Percentiles rank a stretch among this genome's conserved stretches.
phyloP scores from a whole-genome alignment of 2,888 invertebrate species.

The Phytoseiulus persimilis region DNA sequence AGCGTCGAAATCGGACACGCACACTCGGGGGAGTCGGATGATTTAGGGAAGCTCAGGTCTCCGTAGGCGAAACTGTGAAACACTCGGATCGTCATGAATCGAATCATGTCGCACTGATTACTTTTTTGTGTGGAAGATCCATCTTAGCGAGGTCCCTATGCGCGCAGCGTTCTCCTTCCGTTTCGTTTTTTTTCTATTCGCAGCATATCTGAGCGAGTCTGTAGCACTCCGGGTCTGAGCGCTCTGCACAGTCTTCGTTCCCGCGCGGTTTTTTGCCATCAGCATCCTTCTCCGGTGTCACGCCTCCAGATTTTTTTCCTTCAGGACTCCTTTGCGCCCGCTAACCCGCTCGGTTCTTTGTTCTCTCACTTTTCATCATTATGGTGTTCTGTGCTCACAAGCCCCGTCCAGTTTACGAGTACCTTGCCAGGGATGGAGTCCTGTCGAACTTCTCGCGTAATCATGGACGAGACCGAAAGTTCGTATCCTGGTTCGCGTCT shows the following conservation, averaged over 20 bases:
- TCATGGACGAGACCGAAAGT: too few relatives aligned
- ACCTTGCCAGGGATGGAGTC: too few relatives aligned
- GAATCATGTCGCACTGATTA: background rate
- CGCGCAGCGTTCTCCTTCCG: background rate
- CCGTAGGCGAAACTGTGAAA: background rate
- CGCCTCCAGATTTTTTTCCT: too few relatives aligned
- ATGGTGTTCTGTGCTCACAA: too few relatives aligned
- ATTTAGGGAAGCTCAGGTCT: background rate
- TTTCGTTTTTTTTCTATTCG: background rate
- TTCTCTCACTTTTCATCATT: too few relatives aligned
- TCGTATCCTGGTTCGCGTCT: too few relatives aligned
- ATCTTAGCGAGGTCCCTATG: background rate
- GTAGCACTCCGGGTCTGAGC: background rate
- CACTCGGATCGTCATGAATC: background rate
- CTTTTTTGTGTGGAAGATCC: background rate
- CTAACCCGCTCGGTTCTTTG: background rate
- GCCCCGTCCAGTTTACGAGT: too few relatives aligned
- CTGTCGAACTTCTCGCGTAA: too few relatives aligned
- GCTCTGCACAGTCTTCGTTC: background rate
- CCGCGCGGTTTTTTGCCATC: background rate
- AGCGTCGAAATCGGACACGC: background rate
- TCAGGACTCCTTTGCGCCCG: too few relatives aligned
- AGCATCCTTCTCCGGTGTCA: background rate
- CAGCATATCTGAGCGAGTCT: background rate
- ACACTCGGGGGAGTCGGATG: background rate